Evolutionary conservation across 2,797 vertebrate species (phyloP).

Genomic region (Hyperoplus immaculatus): DNA sequence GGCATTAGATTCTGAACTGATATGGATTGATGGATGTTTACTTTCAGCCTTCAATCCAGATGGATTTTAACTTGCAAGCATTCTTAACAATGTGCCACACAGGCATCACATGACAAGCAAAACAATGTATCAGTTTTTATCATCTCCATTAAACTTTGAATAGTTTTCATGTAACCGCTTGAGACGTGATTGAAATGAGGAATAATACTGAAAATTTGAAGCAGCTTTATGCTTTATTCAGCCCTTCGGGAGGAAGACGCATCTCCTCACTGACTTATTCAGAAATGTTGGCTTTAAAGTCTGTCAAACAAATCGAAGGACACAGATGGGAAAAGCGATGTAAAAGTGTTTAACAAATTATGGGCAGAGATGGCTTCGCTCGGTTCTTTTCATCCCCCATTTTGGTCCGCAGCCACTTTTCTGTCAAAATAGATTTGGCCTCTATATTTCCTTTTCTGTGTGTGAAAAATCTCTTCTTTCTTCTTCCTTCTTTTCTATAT

Average conservation of each 20-base stretch:
- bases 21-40: conserved; percentile 19
- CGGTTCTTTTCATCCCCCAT: conserved; percentile 63
- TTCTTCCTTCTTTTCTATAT: conserved; percentile 60
- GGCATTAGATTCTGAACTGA: no score
- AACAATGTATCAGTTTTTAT: conserved; percentile 1
- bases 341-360: conserved; percentile 75
- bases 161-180: background rate
- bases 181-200: conserved; percentile 34
- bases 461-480: conserved; percentile 45
- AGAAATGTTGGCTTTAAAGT: conserved; percentile 62
- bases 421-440: conserved; percentile 67
- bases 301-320: conserved; percentile 73
- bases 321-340: conserved; percentile 63
- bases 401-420: conserved; percentile 68
- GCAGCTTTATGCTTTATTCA: conserved; percentile 26
- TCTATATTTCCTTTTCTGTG: conserved; percentile 53
- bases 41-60: background rate
- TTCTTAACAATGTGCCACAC: background rate
- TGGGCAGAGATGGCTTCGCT: conserved; percentile 57
- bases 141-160: background rate
- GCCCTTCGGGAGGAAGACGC: conserved; percentile 18
- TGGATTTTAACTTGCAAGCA: conserved; percentile 4
- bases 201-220: conserved; percentile 33
- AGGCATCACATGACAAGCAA: background rate
- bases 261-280: conserved; percentile 60